These are phyloP conservation scores for Nematopogon swammerdamellus DNA, from an alignment of 2,888 invertebrate genomes.

Conservation along the genomic window DNA sequence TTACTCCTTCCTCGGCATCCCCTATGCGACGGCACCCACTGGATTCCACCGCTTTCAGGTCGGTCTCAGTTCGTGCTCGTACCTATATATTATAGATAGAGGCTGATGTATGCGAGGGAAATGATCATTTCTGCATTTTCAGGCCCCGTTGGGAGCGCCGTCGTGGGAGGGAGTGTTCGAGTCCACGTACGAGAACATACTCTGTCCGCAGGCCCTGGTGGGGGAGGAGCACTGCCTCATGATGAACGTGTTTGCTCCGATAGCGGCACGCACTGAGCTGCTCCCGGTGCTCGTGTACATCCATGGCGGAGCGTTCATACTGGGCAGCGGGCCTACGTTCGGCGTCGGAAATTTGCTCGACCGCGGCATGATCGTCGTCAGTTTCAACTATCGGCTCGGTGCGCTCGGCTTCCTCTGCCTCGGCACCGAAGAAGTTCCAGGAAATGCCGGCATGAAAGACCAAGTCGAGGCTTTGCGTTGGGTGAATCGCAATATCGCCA, in stretches of 20 bases:
- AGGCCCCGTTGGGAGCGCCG: conserved; percentile 31
- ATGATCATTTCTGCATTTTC: background rate
- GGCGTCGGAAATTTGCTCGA: conserved; percentile 20
- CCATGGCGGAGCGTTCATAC: conserved; percentile 40
- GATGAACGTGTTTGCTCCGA: conserved; percentile 3
- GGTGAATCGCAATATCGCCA: conserved; percentile 35
- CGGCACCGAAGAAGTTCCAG: conserved; percentile 25
- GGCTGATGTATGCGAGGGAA: no score
- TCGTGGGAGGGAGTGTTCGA: conserved; percentile 42
- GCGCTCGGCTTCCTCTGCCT: conserved; percentile 42
- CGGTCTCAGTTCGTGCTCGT: conserved; percentile 17
- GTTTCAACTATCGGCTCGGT: conserved; percentile 41
- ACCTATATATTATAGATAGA: no score
- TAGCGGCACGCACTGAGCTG: background rate
- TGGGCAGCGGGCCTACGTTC: conserved; percentile 9
- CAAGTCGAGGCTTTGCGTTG: conserved; percentile 41
- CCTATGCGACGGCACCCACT: conserved; percentile 34
- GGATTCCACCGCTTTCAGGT: conserved; percentile 34
- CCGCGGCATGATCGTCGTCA: conserved; percentile 29
- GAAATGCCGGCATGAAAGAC: conserved; percentile 44
- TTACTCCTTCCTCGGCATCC: conserved; percentile 38
- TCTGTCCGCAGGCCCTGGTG: conserved; percentile 28
- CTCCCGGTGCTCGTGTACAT: conserved; percentile 32
- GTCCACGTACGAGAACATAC: conserved; percentile 30
- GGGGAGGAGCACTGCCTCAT: conserved; percentile 3